These are phyloP conservation scores for Diachasma alloeum DNA, from an alignment of 1,140 invertebrate genomes.

Conservation along the genomic window DNA sequence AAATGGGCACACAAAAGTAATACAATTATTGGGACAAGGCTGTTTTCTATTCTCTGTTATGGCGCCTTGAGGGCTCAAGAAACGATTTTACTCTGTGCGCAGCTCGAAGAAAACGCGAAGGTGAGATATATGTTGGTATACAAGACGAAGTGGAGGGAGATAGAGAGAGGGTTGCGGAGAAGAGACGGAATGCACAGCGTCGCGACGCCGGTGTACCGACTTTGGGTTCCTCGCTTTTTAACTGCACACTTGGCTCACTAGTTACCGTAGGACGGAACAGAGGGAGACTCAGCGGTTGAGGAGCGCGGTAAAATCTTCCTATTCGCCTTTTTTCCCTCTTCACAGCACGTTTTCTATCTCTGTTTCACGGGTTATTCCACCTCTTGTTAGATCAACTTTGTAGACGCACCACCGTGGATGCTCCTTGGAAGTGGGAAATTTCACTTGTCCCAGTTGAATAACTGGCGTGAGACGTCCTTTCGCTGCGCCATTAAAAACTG, in stretches of 20 bases:
- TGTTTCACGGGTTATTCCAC: neutral
- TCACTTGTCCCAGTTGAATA: neutral
- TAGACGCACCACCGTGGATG: neutral
- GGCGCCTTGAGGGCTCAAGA: neutral
- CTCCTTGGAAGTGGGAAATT: neutral
- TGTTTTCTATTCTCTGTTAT: neutral
- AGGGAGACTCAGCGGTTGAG: neutral
- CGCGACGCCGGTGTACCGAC: neutral
- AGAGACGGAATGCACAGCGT: neutral
- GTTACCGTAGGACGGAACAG: neutral
- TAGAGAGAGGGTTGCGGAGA: neutral
- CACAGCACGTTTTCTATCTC: neutral
- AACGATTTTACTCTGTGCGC: neutral
- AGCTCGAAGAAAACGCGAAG: neutral
- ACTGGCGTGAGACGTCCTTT: neutral
- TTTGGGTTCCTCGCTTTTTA: neutral
- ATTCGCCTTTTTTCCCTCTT: neutral
- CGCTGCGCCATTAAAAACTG: neutral
- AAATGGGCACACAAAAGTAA: neutral
- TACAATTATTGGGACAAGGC: conserved; percentile 10
- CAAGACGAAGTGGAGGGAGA: neutral
- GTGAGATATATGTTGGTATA: neutral
- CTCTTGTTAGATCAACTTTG: neutral
- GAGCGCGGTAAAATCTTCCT: neutral
- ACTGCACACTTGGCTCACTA: neutral